phyloP scores from a whole-genome alignment of 2,888 invertebrate species.

The Scrobipalpa atriplicella region DNA sequence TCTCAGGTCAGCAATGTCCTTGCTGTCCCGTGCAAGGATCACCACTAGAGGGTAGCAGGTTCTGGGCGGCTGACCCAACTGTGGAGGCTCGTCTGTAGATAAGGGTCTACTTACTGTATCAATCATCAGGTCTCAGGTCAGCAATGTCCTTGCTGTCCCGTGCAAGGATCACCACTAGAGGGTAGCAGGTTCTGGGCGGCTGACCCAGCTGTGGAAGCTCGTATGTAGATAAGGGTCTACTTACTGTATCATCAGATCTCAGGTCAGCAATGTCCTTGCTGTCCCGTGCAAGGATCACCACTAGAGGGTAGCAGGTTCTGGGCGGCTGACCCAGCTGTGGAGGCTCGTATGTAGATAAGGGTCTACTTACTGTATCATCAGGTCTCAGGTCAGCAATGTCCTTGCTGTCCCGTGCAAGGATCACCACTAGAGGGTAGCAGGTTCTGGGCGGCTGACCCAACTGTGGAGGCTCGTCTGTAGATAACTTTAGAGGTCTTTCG shows the following conservation, averaged over 20 bases:
- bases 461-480: conserved; percentile 84
- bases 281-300: conserved; percentile 87
- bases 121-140: too few relatives aligned
- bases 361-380: conserved; percentile 82
- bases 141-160: too few relatives aligned
- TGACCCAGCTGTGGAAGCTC: neutral
- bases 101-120: too few relatives aligned
- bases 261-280: conserved; percentile 82
- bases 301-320: conserved; percentile 89
- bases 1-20: too few relatives aligned
- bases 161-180: neutral
- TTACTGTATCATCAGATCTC: too few relatives aligned
- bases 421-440: conserved; percentile 90
- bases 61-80: neutral
- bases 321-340: conserved; percentile 88
- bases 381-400: conserved; percentile 85
- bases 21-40: neutral
- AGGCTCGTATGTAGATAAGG: conserved; percentile 84
- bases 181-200: neutral
- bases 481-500: conserved; percentile 84
- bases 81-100: neutral
- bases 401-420: conserved; percentile 85
- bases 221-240: neutral
- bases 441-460: conserved; percentile 88
- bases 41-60: neutral